Evolutionary conservation across 2,888 invertebrate genomes (phyloP), one percentile per base, ranked within the genome.

Genomic region (Cenopis cana): DNA sequence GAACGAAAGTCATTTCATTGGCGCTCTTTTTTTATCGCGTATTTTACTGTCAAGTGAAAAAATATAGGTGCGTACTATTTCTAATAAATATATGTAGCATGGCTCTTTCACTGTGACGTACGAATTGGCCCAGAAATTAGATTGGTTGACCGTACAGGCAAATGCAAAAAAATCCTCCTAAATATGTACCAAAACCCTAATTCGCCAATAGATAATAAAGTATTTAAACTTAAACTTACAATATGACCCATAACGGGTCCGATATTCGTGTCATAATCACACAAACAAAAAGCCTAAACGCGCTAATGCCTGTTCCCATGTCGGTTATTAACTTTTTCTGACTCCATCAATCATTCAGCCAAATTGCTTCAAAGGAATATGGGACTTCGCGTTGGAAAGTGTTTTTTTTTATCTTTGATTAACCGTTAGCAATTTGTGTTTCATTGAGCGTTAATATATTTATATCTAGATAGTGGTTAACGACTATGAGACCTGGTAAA

Each of bases 251-350:
- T 66, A 66, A 55, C 65, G 56, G 46, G 18, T 9, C 33, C 56
- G 57, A 56, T 14, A 52, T 33, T 60, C 36, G 24, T 66, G 60
- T 70, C 71, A 67, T 61, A 69, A 68, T 70, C 67, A 74, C 65
- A 70, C 20, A 69, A 59, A 73, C 62, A 74, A 68, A 75, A 65
- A 74, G 67, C 60, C 56, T 70, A 62, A 75, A 73, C 73, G 75
- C 72, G 75, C 73, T 80, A 78, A 75, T 76, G 74, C 74, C 55
- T 61, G 41, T 74, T 71, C 72, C 74, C 74, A 73, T 76, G 75
- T 72, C 76, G 66, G 76, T 76, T 79, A 84, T 82, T 83, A 83
- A 76, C 77, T 77, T 81, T 83, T 80, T 81, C 78, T 71, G 69
- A 65, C 68, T 68, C 75, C 79, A 83, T 82, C 77, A 76, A 81